Base-by-base conservation (phyloP, 2,113 vertebrate species). In the Hyla sarda region DNA sequence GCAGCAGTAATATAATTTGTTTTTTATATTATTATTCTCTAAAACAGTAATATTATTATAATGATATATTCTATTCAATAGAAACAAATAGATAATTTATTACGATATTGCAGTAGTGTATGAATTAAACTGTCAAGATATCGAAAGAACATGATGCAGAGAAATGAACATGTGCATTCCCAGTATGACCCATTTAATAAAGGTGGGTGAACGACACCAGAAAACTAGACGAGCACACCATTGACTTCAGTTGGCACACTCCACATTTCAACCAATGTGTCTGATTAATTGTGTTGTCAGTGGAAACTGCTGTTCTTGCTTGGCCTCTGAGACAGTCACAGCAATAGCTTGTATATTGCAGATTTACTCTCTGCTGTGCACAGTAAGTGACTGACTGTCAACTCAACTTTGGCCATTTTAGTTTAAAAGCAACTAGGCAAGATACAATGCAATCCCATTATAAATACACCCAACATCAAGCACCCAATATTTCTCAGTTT, bases 251-350 rank as follows among this genome's bases (percentile, higher is more conserved):
- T 58, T 79, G 54, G 50, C 76, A 79, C 76, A 14, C 30, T 32
- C 76, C 30, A 37, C 76, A 37, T 58, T 79, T 79, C 23, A 37
- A 25, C 52, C 52, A 34, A 79, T 79, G 52, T 58, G 30, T 79
- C 32, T 79, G 54, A 58, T 79, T 79, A 58, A 79, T 79, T 79
- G 52, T 79, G 76, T 34, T 79, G 76, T 79, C 76, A 79, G 19
- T 58, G 54, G 76, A 79, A 79, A 79, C 50, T 58, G 54, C 54
- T 79, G 76, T 41, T 79, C 76, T 41, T 79, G 28, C 54, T 50
- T 58, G 50, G 76, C 76, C 76, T 37, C 30, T 79, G 54, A 79
- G 54, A 79, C 52, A 79, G 52, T 79, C 54, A 79, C 76, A 79
- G 54, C 50, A 58, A 58, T 79, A 60, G 50, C 50, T 79, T 79